These are phyloP conservation scores for Acanthosepion pharaonis DNA, from an alignment of 2,888 invertebrate species.

Conservation along the genomic window DNA sequence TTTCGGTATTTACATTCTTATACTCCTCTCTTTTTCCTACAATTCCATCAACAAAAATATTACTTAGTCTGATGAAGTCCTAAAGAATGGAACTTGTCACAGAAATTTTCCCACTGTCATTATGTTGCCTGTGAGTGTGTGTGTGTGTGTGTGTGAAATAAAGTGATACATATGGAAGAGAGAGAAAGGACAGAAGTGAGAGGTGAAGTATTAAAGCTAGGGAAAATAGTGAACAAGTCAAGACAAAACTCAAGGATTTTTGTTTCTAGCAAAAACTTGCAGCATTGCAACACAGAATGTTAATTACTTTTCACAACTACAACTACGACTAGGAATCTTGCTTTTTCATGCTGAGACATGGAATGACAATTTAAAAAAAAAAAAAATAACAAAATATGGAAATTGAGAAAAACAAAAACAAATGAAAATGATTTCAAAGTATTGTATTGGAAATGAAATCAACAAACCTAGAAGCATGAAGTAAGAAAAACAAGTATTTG, in stretches of 20 bases:
- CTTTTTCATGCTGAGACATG: not conserved
- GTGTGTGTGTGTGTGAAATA: not conserved
- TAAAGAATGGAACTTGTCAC: no score
- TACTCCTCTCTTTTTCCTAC: no score
- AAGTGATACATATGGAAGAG: no score
- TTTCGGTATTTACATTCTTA: no score
- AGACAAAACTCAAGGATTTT: not conserved
- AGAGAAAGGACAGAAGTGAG: no score
- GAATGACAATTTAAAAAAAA: not conserved
- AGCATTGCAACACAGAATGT: not conserved
- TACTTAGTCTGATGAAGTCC: no score
- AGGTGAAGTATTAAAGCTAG: not conserved
- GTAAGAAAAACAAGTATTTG: no score
- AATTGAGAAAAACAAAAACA: not conserved
- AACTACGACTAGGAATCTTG: not conserved
- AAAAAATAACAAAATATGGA: not conserved
- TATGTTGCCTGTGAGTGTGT: no score
- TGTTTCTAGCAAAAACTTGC: not conserved
- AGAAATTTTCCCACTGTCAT: no score
- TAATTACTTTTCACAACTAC: not conserved
- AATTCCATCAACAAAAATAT: no score
- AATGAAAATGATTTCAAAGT: not conserved
- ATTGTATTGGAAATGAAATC: no score
- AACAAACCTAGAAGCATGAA: no score
- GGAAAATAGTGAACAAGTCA: not conserved